phyloP scores from a whole-genome alignment of 2,113 vertebrate species.

The Sinosuthora webbiana region DNA sequence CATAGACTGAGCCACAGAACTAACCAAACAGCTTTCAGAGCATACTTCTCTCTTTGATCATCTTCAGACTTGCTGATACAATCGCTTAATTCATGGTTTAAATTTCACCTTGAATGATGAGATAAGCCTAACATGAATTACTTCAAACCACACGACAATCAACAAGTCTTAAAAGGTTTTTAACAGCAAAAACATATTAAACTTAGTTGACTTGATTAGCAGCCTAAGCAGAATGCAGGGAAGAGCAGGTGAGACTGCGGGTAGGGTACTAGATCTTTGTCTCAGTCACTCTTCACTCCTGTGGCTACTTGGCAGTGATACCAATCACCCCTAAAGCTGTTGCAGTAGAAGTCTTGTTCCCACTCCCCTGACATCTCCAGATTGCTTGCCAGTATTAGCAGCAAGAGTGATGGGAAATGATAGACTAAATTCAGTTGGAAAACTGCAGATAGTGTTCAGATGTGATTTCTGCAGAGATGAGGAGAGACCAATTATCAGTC shows the following conservation, averaged over 20 bases:
- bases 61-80: conserved; percentile 8
- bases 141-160: background rate
- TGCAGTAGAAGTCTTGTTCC: background rate
- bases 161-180: background rate
- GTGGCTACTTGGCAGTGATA: background rate
- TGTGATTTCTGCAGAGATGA: background rate
- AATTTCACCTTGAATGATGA: background rate
- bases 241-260: background rate
- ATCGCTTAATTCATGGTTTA: background rate
- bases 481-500: background rate
- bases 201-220: background rate
- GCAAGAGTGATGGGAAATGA: background rate
- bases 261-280: background rate
- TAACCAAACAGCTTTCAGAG: conserved; percentile 9
- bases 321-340: background rate
- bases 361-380: background rate
- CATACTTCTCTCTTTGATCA: conserved; percentile 20
- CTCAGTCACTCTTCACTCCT: background rate
- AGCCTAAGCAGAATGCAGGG: background rate
- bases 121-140: background rate
- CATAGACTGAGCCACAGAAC: background rate
- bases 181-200: background rate
- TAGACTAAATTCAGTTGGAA: background rate
- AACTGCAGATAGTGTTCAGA: background rate
- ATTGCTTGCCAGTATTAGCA: background rate